phyloP scores from a whole-genome alignment of 2,113 vertebrate species.

The Chloropsis hardwickii region DNA sequence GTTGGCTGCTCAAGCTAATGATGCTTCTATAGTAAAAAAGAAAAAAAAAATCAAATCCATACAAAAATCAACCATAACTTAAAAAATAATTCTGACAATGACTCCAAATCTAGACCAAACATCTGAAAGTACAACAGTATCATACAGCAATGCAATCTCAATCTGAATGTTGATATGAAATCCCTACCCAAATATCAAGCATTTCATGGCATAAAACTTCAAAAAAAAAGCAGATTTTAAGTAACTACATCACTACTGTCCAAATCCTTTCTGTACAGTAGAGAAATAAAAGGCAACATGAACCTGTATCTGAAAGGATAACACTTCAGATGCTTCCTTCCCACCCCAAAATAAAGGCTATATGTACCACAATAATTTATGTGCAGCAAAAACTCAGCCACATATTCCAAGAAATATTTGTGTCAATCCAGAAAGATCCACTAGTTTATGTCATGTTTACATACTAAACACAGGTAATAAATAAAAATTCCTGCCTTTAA shows the following conservation, averaged over 20 bases:
- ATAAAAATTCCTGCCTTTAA: slow-evolving; percentile 88
- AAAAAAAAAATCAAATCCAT: slow-evolving; percentile 50
- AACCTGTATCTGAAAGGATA: slow-evolving; percentile 52
- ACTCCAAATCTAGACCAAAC: slow-evolving; percentile 66
- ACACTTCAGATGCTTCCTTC: slow-evolving; percentile 66
- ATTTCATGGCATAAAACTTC: slow-evolving; percentile 65
- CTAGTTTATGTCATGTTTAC: slow-evolving; percentile 81
- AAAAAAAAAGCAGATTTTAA: slow-evolving; percentile 52
- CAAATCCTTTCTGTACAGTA: slow-evolving; percentile 62
- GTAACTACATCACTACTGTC: slow-evolving; percentile 58
- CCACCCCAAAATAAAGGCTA: slow-evolving; percentile 71
- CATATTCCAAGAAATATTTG: slow-evolving; percentile 74
- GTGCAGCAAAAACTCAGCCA: slow-evolving; percentile 77
- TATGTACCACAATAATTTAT: slow-evolving; percentile 66
- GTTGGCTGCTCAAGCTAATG: slow-evolving; percentile 76
- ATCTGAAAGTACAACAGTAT: slow-evolving; percentile 46
- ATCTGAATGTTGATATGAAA: slow-evolving; percentile 26
- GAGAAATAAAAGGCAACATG: slow-evolving; percentile 58
- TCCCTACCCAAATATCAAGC: slow-evolving; percentile 51
- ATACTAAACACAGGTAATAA: slow-evolving; percentile 86
- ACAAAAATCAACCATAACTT: slow-evolving; percentile 60
- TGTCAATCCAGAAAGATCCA: slow-evolving; percentile 78
- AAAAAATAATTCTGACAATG: slow-evolving; percentile 44
- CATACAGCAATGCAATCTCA: slow-evolving; percentile 56
- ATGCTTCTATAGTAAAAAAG: slow-evolving; percentile 74